Conservation (phyloP, 2,888 invertebrate species). For the Tinea semifulvella region DNA sequence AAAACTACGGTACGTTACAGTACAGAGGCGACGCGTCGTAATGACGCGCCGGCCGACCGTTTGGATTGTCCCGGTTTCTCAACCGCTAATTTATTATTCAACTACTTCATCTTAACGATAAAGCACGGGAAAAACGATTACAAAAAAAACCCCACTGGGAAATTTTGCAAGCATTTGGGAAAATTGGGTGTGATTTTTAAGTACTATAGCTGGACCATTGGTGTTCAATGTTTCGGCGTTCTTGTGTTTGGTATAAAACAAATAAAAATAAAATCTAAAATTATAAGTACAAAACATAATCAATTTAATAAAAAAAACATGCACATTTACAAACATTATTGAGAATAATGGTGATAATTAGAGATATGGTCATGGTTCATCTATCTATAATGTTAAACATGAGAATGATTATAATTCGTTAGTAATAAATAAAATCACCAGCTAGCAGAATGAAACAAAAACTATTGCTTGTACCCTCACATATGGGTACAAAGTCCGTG, state of each 20-base stretch:
- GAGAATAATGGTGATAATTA: background rate
- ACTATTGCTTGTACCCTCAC: slow-evolving; percentile 14
- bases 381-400: too few relatives aligned
- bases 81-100: slow-evolving; percentile 9
- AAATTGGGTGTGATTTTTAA: slow-evolving; percentile 3
- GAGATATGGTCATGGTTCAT: background rate
- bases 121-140: background rate
- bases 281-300: too few relatives aligned
- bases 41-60: slow-evolving; percentile 28
- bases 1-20: slow-evolving; percentile 20
- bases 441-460: slow-evolving; percentile 2
- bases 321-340: background rate
- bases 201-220: background rate
- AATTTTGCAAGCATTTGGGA: background rate
- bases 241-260: background rate
- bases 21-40: slow-evolving; percentile 4
- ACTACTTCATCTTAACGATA: background rate
- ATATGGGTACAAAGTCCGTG: slow-evolving; percentile 59
- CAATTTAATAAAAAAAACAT: background rate
- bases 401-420: too few relatives aligned
- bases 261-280: background rate
- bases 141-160: background rate
- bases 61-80: slow-evolving; percentile 36
- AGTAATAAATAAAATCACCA: background rate
- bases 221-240: slow-evolving; percentile 3